Evolutionary conservation across 2,888 invertebrate species (phyloP).

Genomic region (Rhynchonema sp.): DNA sequence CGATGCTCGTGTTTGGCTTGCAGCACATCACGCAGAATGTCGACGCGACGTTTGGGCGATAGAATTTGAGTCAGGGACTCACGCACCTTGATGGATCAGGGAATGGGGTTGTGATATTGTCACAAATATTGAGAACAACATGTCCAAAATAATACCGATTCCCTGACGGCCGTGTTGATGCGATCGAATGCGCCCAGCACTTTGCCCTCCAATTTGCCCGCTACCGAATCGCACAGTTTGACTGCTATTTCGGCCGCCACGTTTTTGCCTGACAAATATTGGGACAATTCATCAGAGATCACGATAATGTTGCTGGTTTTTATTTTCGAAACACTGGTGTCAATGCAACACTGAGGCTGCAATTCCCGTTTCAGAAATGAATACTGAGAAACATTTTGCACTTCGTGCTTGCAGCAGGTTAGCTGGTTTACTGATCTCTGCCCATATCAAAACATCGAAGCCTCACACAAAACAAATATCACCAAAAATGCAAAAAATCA

Average conservation of each 20-base stretch:
- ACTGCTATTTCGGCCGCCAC: conserved; percentile 86
- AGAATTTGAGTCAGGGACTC: conserved; percentile 81
- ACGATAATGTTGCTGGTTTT: too few species aligned
- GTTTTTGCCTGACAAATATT: conserved; percentile 70
- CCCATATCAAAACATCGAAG: too few species aligned
- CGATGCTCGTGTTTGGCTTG: conserved; percentile 59
- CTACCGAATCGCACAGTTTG: conserved; percentile 80
- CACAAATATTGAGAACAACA: background rate
- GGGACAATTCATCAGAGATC: too few species aligned
- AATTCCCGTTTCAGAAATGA: too few species aligned
- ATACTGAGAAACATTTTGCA: too few species aligned
- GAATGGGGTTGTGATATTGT: background rate
- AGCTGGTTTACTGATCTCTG: too few species aligned
- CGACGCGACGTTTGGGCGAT: conserved; percentile 78
- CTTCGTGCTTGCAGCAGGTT: too few species aligned
- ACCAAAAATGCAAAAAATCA: background rate
- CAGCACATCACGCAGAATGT: conserved; percentile 82
- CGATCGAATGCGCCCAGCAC: conserved; percentile 72
- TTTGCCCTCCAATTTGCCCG: conserved; percentile 69
- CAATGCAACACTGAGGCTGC: too few species aligned
- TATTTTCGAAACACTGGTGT: too few species aligned
- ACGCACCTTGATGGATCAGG: conserved; percentile 30
- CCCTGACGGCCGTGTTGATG: conserved; percentile 65
- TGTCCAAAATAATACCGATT: conserved; percentile 42
- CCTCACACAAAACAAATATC: too few species aligned